Conservation (phyloP, 1,140 invertebrate genomes). For the Drosophila rhopaloa region DNA sequence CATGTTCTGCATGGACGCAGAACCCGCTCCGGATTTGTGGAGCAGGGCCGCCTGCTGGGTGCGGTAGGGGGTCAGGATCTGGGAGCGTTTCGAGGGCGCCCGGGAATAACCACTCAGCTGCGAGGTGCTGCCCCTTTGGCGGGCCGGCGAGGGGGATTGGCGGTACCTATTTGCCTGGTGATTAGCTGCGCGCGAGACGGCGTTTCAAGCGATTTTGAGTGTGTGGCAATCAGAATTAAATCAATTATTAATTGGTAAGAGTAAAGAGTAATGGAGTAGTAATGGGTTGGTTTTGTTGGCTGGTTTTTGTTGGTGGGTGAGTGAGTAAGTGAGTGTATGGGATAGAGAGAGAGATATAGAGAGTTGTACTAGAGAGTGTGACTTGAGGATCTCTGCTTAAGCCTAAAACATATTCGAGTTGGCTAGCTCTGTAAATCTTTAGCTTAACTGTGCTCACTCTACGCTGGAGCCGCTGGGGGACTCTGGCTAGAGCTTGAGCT, state of each 20-base stretch:
- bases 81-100: slow-evolving; percentile 61
- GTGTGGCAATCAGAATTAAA: slow-evolving; percentile 79
- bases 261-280: slow-evolving; percentile 34
- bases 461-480: slow-evolving; percentile 39
- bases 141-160: slow-evolving; percentile 88
- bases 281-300: slow-evolving; percentile 4
- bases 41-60: slow-evolving; percentile 72
- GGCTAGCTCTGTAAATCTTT: slow-evolving; percentile 39
- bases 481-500: slow-evolving; percentile 40
- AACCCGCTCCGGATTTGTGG: slow-evolving; percentile 59
- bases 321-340: slow-evolving; percentile 8
- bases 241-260: slow-evolving; percentile 65
- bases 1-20: slow-evolving; percentile 79
- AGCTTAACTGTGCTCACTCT: slow-evolving; percentile 37
- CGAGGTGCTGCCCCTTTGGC: slow-evolving; percentile 85
- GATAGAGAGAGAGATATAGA: slow-evolving; percentile 6
- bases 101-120: slow-evolving; percentile 83
- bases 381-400: slow-evolving; percentile 51
- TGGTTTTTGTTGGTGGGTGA: slow-evolving; percentile 2
- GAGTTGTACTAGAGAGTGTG: slow-evolving; percentile 45
- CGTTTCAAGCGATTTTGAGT: slow-evolving; percentile 76
- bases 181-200: slow-evolving; percentile 84
- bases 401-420: slow-evolving; percentile 50
- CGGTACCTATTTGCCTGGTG: slow-evolving; percentile 85
- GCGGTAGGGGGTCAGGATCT: slow-evolving; percentile 71